These are phyloP conservation scores for Pteronura brasiliensis DNA, from an alignment of 2,113 vertebrate species.

Conservation along the genomic window DNA sequence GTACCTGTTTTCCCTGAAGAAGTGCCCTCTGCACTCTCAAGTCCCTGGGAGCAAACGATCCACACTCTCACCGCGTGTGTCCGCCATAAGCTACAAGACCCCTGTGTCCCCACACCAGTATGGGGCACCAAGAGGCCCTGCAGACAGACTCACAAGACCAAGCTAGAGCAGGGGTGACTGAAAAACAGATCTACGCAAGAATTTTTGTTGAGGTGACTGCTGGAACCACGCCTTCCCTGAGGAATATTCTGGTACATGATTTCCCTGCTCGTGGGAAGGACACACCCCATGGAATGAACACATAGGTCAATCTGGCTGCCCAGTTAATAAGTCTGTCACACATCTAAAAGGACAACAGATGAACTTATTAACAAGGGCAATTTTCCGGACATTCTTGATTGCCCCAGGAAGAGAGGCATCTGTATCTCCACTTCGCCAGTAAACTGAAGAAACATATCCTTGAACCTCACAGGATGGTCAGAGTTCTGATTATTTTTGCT, in stretches of 20 bases:
- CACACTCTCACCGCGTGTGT: neutral
- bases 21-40: neutral
- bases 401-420: neutral
- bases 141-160: neutral
- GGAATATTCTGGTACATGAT: neutral
- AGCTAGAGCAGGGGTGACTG: neutral
- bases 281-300: conserved; percentile 16
- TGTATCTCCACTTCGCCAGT: neutral
- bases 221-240: neutral
- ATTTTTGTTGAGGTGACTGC: neutral
- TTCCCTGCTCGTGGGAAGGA: neutral
- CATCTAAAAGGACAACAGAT: conserved; percentile 22
- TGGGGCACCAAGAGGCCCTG: neutral
- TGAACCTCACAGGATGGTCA: neutral
- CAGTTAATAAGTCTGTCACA: conserved; percentile 18
- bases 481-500: neutral
- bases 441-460: neutral
- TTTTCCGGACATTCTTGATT: neutral
- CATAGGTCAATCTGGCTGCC: neutral
- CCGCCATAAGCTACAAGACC: neutral
- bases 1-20: neutral
- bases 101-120: neutral
- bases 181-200: neutral
- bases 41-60: neutral
- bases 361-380: neutral